These are phyloP conservation scores for Panagrolaimus sp. DNA, from an alignment of 1,140 invertebrate species.

Conservation along the genomic window DNA sequence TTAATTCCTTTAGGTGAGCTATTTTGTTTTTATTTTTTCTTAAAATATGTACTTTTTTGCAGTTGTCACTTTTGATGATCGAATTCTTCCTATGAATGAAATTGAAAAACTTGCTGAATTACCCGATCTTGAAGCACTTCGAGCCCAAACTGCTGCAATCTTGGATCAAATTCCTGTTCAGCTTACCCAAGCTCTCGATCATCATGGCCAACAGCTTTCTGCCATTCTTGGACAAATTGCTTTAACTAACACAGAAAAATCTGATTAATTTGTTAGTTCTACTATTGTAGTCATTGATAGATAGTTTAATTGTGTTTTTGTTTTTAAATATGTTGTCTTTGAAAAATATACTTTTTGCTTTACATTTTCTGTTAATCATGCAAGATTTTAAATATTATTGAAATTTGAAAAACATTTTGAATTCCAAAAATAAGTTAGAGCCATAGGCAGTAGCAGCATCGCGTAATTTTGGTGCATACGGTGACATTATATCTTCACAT, in stretches of 20 bases:
- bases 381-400: too few species aligned
- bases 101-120: constrained; percentile 32
- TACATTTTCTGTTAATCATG: too few species aligned
- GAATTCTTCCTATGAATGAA: constrained; percentile 38
- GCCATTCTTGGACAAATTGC: constrained; percentile 14
- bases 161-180: constrained; percentile 26
- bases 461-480: too few species aligned
- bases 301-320: too few species aligned
- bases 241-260: background rate
- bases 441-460: too few species aligned
- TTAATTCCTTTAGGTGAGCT: constrained; percentile 42
- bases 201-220: constrained; percentile 20
- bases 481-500: too few species aligned
- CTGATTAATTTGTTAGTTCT: too few species aligned
- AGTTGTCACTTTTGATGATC: constrained; percentile 34
- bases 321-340: too few species aligned
- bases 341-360: too few species aligned
- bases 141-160: constrained; percentile 43
- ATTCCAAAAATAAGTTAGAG: too few species aligned
- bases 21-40: constrained; percentile 7
- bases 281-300: too few species aligned
- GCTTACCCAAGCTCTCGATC: constrained; percentile 23
- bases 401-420: too few species aligned
- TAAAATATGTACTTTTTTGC: constrained; percentile 14
- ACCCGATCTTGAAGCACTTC: constrained; percentile 33